Conservation (phyloP, 2,113 vertebrate species). For the Gavia stellata region DNA sequence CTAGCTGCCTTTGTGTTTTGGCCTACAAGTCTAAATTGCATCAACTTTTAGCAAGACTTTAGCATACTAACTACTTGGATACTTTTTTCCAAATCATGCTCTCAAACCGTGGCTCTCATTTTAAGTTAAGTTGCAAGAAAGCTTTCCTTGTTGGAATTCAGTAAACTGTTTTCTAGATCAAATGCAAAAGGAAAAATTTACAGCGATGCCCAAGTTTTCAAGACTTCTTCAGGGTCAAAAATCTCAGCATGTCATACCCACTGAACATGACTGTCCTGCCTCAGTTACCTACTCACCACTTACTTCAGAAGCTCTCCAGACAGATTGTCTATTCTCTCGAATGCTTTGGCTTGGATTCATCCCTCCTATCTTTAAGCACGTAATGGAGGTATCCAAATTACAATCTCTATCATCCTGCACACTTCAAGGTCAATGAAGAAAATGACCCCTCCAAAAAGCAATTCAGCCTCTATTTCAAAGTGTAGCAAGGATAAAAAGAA, state of each 20-base stretch:
- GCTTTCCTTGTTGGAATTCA: not conserved
- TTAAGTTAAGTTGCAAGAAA: not conserved
- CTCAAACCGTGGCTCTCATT: not conserved
- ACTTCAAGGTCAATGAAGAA: not conserved
- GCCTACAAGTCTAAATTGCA: not conserved
- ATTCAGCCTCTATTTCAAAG: not conserved
- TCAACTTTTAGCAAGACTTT: not conserved
- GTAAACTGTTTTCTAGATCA: not conserved
- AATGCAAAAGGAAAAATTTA: not conserved
- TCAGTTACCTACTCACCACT: not conserved
- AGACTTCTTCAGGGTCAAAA: not conserved
- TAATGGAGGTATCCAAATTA: constrained; percentile 2
- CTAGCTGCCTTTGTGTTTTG: not conserved
- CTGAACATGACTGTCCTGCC: not conserved
- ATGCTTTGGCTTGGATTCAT: not conserved
- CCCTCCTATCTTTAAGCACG: not conserved
- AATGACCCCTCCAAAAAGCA: not conserved
- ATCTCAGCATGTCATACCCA: not conserved
- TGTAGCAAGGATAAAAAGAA: not conserved
- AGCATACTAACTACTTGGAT: not conserved
- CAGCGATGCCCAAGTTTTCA: not conserved
- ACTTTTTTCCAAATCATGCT: not conserved
- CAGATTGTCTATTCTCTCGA: not conserved
- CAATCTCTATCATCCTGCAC: not conserved
- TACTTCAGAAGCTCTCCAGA: not conserved